Conservation (phyloP, 2,113 vertebrate species). For the Xiphorhynchus elegans region DNA sequence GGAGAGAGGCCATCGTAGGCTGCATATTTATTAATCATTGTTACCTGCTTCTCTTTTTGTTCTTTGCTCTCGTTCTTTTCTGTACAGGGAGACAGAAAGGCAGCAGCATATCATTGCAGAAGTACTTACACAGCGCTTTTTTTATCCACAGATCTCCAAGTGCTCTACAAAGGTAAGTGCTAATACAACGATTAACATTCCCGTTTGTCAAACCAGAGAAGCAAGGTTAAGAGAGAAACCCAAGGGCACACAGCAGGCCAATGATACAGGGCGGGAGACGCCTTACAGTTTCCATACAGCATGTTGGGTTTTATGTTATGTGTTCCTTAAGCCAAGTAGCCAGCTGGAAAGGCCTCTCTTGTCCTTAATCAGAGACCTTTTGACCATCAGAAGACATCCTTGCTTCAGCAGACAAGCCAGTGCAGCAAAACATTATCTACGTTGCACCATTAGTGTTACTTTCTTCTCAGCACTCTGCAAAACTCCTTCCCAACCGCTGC, state of each 20-base stretch:
- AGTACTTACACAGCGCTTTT: not conserved
- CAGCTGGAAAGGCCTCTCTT: not conserved
- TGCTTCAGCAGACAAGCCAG: not conserved
- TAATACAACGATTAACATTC: not conserved
- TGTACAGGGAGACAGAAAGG: not conserved
- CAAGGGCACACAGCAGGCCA: not conserved
- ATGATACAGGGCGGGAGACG: not conserved
- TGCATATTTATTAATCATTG: conserved; percentile 43
- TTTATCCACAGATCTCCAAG: not conserved
- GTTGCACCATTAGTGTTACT: not conserved
- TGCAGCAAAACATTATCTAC: not conserved
- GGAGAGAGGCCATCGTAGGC: not conserved
- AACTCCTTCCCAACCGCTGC: not conserved
- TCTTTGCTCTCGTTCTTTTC: not conserved
- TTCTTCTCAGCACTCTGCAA: not conserved
- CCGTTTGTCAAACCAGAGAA: not conserved
- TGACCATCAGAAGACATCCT: not conserved
- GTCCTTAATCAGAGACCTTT: not conserved
- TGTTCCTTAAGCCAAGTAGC: not conserved
- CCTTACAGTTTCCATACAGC: not conserved
- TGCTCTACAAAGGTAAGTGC: not conserved
- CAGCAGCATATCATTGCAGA: not conserved
- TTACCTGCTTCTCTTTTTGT: conserved; percentile 16
- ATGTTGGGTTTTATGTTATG: not conserved
- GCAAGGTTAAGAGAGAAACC: not conserved